Percentiles rank a stretch among this genome's conserved stretches.
Conservation (phyloP, 1,140 invertebrate species). For the Venturia canescens region DNA sequence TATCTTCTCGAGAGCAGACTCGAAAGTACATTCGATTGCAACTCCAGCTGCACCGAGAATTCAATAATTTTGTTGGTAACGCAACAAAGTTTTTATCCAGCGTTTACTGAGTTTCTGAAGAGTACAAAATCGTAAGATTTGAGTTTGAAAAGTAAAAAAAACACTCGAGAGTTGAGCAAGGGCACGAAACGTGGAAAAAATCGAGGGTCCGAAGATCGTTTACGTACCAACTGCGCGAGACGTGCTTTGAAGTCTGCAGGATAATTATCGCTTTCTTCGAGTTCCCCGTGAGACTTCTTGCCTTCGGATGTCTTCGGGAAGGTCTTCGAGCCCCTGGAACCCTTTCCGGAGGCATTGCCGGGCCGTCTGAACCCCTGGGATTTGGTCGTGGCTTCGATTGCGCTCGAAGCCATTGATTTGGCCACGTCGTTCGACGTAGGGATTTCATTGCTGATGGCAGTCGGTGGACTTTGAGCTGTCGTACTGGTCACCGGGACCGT, state of each 20-base stretch:
- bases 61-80: too few relatives aligned
- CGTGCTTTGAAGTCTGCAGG: constrained; percentile 72
- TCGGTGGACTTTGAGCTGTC: constrained; percentile 27
- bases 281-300: constrained; percentile 52
- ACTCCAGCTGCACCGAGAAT: too few relatives aligned
- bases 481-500: constrained; percentile 4
- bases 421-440: constrained; percentile 46
- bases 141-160: too few relatives aligned
- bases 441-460: constrained; percentile 58
- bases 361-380: constrained; percentile 8
- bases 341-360: constrained; percentile 26
- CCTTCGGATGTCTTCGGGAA: constrained; percentile 54
- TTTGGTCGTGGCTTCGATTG: constrained; percentile 35
- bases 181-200: too few relatives aligned
- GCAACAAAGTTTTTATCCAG: too few relatives aligned
- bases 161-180: too few relatives aligned
- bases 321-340: constrained; percentile 63
- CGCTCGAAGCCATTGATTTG: constrained; percentile 10
- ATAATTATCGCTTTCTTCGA: constrained; percentile 70
- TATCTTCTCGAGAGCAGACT: too few relatives aligned
- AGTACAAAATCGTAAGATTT: too few relatives aligned
- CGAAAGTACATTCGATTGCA: too few relatives aligned
- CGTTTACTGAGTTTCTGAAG: too few relatives aligned
- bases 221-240: constrained; percentile 67
- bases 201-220: background rate